These are phyloP conservation scores for Cephus nigrinus DNA, from an alignment of 2,888 invertebrate genomes.

Conservation along the genomic window DNA sequence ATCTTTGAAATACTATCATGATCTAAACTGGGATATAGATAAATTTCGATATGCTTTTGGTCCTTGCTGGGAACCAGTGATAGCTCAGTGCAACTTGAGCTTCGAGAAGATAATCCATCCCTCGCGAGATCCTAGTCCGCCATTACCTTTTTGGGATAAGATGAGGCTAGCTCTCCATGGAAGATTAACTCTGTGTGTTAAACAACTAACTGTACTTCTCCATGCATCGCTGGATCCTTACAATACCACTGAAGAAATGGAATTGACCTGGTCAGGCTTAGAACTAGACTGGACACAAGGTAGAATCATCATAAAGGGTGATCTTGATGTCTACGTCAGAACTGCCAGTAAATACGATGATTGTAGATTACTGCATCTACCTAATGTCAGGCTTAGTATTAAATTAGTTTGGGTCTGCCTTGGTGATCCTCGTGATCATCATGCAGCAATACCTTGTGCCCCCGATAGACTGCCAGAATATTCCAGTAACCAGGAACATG, in stretches of 20 bases:
- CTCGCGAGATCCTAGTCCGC: conserved; percentile 92
- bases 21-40: conserved; percentile 93
- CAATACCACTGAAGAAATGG: conserved; percentile 99
- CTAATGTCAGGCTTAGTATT: conserved; percentile 85
- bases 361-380: conserved; percentile 91
- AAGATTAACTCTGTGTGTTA: conserved; percentile 86
- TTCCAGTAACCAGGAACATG: conserved; percentile 95
- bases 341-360: conserved; percentile 99
- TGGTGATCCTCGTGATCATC: conserved; percentile 96
- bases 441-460: conserved; percentile 93
- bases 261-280: conserved; percentile 93
- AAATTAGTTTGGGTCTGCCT: conserved; percentile 92
- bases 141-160: conserved; percentile 98
- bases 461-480: conserved; percentile 97
- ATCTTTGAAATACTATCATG: conserved; percentile 96
- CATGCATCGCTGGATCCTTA: conserved; percentile 98
- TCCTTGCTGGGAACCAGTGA: conserved; percentile 98
- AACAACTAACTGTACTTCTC: conserved; percentile 88
- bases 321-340: conserved; percentile 92
- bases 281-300: conserved; percentile 97
- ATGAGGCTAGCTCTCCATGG: conserved; percentile 93
- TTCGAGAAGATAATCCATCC: conserved; percentile 90
- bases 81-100: conserved; percentile 87
- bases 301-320: conserved; percentile 91
- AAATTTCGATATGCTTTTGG: conserved; percentile 95